Evolutionary conservation across 1,140 invertebrate species (phyloP).

Genomic region (Panulirus ornatus): DNA sequence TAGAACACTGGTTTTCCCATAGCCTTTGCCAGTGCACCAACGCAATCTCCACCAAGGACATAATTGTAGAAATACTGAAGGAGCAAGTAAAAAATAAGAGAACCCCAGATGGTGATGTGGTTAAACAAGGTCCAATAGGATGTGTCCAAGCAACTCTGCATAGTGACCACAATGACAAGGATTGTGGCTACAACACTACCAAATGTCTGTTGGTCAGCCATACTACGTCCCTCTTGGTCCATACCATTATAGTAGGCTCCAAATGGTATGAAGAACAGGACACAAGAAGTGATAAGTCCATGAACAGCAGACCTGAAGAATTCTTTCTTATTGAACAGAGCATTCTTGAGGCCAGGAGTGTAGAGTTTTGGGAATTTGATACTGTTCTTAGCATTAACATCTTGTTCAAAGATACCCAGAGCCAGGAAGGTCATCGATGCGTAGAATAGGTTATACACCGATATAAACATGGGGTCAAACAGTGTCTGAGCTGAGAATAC

Average conservation of each 20-base stretch:
- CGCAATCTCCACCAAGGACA: constrained; percentile 89
- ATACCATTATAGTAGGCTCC: constrained; percentile 94
- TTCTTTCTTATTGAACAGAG: constrained; percentile 97
- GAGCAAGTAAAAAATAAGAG: constrained; percentile 95
- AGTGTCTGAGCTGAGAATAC: constrained; percentile 99
- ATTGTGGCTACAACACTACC: constrained; percentile 97
- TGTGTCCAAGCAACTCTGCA: constrained; percentile 97
- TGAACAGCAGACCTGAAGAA: constrained; percentile 96
- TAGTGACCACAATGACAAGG: constrained; percentile 96
- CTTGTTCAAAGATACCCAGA: constrained; percentile 96
- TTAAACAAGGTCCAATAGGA: constrained; percentile 99
- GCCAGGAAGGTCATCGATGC: constrained; percentile 96
- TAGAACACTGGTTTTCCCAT: constrained; percentile 95
- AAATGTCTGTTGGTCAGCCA: constrained; percentile 95
- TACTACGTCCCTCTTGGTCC: constrained; percentile 89
- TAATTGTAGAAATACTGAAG: constrained; percentile 94
- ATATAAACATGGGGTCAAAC: constrained; percentile 98
- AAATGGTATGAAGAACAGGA: constrained; percentile 98
- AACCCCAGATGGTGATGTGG: constrained; percentile 98
- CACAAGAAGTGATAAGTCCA: constrained; percentile 96
- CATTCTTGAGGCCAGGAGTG: constrained; percentile 93
- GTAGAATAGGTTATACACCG: constrained; percentile 98
- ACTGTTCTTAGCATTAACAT: constrained; percentile 82
- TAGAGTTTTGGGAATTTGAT: constrained; percentile 96
- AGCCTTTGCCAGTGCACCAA: constrained; percentile 89